Evolutionary conservation across 2,888 invertebrate species (phyloP), one percentile per base, ranked within the genome.

Genomic region (Byasa hedistus): DNA sequence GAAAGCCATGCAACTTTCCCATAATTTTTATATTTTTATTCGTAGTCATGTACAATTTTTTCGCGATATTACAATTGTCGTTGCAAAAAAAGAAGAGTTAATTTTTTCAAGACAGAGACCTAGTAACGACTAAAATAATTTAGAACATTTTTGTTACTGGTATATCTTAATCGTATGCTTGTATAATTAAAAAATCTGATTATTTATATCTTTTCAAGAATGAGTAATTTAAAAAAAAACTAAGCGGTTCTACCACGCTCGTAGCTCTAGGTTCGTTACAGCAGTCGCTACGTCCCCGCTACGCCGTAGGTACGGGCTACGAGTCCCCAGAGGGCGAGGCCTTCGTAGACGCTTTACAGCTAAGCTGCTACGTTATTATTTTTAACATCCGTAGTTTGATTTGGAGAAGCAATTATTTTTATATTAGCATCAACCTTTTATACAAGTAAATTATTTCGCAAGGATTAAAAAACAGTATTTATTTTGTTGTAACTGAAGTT

Each of bases 221-320:
- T 56, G 3, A 2, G 19, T 24, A 22, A 54, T 54, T 22, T 19
- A 4, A 15, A 55, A 17, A 54, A 61, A 57, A 62, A 44, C 17
- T 17, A 61, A 57, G 22, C 69, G 57, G 61, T 62, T 76, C 75
- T 74, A 73, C 66, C 44, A 71, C 57, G 60, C 54, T 78, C 68
- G 70, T 80, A 84, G 72, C 73, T 85, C 89, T 89, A 79, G 73
- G 69, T 78, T 81, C 79, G 83, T 83, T 83, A 79, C 80, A 80
- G 85, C 84, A 84, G 82, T 72, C 75, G 79, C 85, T 85, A 82
- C 86, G 83, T 75, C 77, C 76, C 80, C 83, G 86, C 87, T 89
- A 39, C 39, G 39, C 39, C 39, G 39, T 39, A 39, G 39, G 15
- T 39, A 88, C 86, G 77, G 73, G 77, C 87, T 87, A 90, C 88